phyloP scores from a whole-genome alignment of 2,888 invertebrate species.

The Macrophya alboannulata region DNA sequence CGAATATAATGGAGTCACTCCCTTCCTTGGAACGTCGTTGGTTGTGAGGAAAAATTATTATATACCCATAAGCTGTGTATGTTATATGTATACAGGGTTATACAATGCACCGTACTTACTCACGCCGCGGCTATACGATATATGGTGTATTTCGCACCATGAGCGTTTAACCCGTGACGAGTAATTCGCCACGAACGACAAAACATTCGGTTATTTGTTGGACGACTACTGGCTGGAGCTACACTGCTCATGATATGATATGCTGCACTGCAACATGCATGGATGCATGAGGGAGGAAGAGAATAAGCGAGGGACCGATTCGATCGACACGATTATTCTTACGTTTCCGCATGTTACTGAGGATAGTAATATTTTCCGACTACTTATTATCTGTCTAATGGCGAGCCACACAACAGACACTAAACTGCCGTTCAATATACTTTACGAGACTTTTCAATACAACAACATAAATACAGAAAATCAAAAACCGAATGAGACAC shows the following conservation, averaged over 20 bases:
- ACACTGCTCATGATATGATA: background rate
- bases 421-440: background rate
- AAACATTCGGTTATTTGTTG: conserved; percentile 63
- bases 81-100: conserved; percentile 43
- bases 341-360: background rate
- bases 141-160: background rate
- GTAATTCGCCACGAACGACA: conserved; percentile 71
- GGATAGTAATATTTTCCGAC: background rate
- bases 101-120: conserved; percentile 27
- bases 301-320: background rate
- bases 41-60: background rate
- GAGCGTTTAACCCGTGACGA: conserved; percentile 67
- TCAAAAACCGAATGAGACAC: background rate
- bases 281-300: background rate
- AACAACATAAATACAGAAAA: background rate
- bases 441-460: background rate
- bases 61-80: conserved; percentile 46
- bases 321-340: conserved; percentile 4
- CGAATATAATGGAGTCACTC: conserved; percentile 72
- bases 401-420: background rate
- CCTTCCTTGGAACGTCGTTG: conserved; percentile 55
- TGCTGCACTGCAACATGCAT: background rate
- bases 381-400: background rate
- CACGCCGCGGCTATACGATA: conserved; percentile 22
- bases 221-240: background rate